Evolutionary conservation across 2,797 vertebrate genomes (phyloP).

Genomic region (Muscicapa striata): DNA sequence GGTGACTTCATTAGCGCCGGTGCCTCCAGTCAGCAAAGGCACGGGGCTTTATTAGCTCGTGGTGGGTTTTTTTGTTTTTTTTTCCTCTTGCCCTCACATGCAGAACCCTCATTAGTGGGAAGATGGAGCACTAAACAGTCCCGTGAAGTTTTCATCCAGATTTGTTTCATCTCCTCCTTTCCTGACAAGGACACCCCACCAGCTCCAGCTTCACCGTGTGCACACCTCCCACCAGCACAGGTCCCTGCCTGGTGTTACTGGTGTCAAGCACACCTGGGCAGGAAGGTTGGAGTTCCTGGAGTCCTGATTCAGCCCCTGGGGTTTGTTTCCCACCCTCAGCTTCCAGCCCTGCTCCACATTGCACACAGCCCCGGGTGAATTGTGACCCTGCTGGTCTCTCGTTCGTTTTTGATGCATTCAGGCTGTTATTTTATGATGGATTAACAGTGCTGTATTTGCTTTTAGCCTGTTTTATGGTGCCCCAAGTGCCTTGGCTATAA

Average conservation of each 20-base stretch:
- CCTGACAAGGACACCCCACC: not conserved
- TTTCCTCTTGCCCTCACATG: not conserved
- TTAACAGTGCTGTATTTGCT: slow-evolving; percentile 1
- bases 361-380: not conserved
- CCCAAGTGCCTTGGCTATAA: slow-evolving; percentile 25
- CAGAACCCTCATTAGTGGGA: slow-evolving; percentile 67
- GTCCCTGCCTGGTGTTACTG: not conserved
- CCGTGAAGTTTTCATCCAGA: not conserved
- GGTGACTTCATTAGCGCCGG: slow-evolving; percentile 72
- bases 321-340: not conserved
- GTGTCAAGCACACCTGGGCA: not conserved
- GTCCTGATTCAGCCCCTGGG: not conserved
- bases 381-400: not conserved
- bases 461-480: slow-evolving; percentile 46
- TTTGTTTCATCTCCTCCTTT: slow-evolving; percentile 35
- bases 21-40: slow-evolving; percentile 57
- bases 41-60: not conserved
- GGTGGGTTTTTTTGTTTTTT: not conserved
- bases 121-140: slow-evolving; percentile 9
- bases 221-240: rapidly evolving
- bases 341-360: not conserved
- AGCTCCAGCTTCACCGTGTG: rapidly evolving
- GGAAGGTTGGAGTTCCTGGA: not conserved
- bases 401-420: not conserved
- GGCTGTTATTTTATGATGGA: slow-evolving; percentile 55